phyloP scores from a whole-genome alignment of 2,888 invertebrate species.

The Acronicta aceris region DNA sequence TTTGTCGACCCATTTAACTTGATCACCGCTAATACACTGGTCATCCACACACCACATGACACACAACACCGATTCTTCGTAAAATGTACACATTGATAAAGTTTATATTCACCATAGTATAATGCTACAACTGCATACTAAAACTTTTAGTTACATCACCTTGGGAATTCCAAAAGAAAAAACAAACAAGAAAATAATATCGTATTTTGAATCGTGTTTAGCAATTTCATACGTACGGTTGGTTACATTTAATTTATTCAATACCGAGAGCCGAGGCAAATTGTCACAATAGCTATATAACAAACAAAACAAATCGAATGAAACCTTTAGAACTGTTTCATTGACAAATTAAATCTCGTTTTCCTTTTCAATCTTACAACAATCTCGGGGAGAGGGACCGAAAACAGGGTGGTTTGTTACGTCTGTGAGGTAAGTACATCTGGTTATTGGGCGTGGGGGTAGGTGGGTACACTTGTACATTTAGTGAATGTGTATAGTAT shows the following conservation, averaged over 20 bases:
- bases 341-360: constrained; percentile 64
- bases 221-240: constrained; percentile 48
- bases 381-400: constrained; percentile 57
- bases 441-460: constrained; percentile 61
- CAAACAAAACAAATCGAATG: constrained; percentile 59
- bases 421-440: constrained; percentile 62
- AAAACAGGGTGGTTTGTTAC: constrained; percentile 65
- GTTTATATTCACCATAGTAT: constrained; percentile 9
- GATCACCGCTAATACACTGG: constrained; percentile 64
- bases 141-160: constrained; percentile 25
- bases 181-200: constrained; percentile 36
- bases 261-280: constrained; percentile 49
- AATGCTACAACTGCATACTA: constrained; percentile 19
- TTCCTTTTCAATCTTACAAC: constrained; percentile 63
- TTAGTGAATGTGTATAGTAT: constrained; percentile 71
- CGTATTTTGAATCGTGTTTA: constrained; percentile 36
- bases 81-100: constrained; percentile 31
- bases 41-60: constrained; percentile 37
- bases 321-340: constrained; percentile 59
- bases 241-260: constrained; percentile 44
- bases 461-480: constrained; percentile 65
- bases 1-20: constrained; percentile 80
- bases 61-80: constrained; percentile 30
- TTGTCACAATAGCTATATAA: constrained; percentile 46
- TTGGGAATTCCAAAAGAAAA: constrained; percentile 20